These are phyloP conservation scores for Ophiodon elongatus DNA, from an alignment of 2,113 vertebrate genomes.

Conservation along the genomic window DNA sequence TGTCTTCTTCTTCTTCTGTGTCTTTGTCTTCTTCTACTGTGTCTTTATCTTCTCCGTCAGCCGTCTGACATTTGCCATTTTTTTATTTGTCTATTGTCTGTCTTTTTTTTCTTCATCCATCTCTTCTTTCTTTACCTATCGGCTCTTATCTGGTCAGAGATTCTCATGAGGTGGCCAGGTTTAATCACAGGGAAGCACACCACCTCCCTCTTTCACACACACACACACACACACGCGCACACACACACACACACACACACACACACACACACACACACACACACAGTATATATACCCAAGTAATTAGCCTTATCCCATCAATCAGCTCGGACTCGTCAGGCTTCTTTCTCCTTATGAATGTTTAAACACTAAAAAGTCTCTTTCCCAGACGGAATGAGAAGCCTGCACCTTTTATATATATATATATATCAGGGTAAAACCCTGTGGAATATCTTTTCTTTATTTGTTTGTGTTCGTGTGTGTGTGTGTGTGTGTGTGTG, in stretches of 20 bases:
- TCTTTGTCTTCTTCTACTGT: no score
- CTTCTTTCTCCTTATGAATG: slow-evolving; percentile 16
- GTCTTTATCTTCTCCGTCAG: neutral
- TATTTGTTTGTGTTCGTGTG: no score
- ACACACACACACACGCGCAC: no score
- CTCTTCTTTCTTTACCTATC: neutral
- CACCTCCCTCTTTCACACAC: neutral
- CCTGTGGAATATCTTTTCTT: neutral
- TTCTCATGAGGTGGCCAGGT: neutral
- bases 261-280: slow-evolving; percentile 2
- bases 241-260: neutral
- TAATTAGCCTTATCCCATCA: slow-evolving; percentile 33
- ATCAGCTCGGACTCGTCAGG: neutral
- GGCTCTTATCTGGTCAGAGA: neutral
- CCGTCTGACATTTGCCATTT: no score
- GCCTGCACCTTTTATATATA: neutral
- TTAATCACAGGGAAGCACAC: neutral
- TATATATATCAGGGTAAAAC: neutral
- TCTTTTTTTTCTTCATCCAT: neutral
- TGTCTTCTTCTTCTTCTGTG: no score
- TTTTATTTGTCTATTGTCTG: no score
- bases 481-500: neutral
- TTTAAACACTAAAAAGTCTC: slow-evolving; percentile 11
- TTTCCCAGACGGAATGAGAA: neutral
- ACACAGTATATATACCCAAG: neutral